Conservation (phyloP, 1,140 invertebrate species). For the Euborellia annulipes region DNA sequence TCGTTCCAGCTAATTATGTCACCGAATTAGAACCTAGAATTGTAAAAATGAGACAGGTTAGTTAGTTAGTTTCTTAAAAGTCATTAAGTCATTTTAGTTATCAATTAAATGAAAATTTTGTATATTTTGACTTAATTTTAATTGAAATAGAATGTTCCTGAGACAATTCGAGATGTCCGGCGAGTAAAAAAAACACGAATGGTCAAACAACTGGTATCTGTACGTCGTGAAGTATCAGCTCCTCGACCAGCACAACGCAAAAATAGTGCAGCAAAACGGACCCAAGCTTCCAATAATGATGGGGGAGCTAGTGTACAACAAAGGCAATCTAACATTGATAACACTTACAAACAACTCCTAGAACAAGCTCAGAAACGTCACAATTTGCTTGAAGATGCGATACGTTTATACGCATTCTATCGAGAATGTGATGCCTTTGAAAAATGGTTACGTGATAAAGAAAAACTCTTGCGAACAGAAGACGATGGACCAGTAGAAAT, state of each 20-base stretch:
- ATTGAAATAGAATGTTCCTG: constrained; percentile 36
- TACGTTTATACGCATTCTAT: constrained; percentile 85
- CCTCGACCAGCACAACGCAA: background rate
- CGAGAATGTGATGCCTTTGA: constrained; percentile 97
- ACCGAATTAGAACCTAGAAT: constrained; percentile 81
- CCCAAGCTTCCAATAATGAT: constrained; percentile 15
- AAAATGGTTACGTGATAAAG: constrained; percentile 92
- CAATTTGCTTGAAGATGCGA: constrained; percentile 77
- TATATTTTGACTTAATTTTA: too few species aligned
- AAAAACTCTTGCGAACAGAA: constrained; percentile 69
- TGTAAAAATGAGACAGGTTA: background rate
- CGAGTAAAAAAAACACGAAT: constrained; percentile 80
- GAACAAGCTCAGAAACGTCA: constrained; percentile 62
- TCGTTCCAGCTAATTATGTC: constrained; percentile 95
- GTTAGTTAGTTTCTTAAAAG: too few species aligned
- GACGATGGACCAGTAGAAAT: constrained; percentile 82
- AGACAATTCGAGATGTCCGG: constrained; percentile 66
- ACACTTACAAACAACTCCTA: constrained; percentile 63
- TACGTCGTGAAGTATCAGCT: constrained; percentile 31
- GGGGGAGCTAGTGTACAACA: background rate
- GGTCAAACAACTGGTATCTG: constrained; percentile 67
- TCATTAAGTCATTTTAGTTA: too few species aligned
- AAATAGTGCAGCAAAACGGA: background rate
- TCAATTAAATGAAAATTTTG: too few species aligned
- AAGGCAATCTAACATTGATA: constrained; percentile 55